Evolutionary conservation across 53 echinoderm and acorn worm genomes (phyloP), one percentile per base, ranked within the genome.

Genomic region (Mesocentrotus franciscanus): DNA sequence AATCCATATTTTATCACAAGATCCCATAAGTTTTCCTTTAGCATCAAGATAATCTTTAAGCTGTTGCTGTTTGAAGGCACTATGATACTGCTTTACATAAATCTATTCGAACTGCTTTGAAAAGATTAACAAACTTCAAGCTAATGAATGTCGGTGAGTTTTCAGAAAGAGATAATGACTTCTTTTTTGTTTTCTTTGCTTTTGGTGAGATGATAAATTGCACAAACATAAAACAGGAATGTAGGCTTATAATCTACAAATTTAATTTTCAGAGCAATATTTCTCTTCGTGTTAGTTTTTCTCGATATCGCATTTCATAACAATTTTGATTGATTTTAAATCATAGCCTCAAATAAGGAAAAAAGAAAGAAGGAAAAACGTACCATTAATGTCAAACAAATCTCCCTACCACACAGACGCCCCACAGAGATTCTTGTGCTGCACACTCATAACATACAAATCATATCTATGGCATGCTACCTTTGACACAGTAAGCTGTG

Each of bases 401-500:
- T 87, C 56, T 57, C 13, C 12, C 14, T 11, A 87, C 56, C 58
- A 6, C 87, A 12, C 4, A 56, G 57, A 85, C 2, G 85, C 24
- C 57, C 57, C 58, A 85, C 85, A 57, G 27, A 49, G 49, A 84
- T 87, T n/a, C 13, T 87, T 27, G 0, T 11, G 87, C 26, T 12
- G 24, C 58, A 11, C 20, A 13, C 29, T n/a, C 10, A 87, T 87
- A 87, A 87, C 87, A 87, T 57, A 87, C 87, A 87, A 87, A 87
- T 87, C 87, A 87, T 57, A 87, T 87, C 87, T 87, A 58, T 58
- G 58, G 87, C n/a, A 58, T 87, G 87, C 87, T 87, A 87, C 87
- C 87, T 87, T 87, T 87, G 87, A 87, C 87, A 87, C 57, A 87
- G 15, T 57, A n/a, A 87, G 58, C 58, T 87, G 87, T 56, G 87